Base-by-base conservation (phyloP, 2,888 invertebrate species). In the Lithophane ornitopus region DNA sequence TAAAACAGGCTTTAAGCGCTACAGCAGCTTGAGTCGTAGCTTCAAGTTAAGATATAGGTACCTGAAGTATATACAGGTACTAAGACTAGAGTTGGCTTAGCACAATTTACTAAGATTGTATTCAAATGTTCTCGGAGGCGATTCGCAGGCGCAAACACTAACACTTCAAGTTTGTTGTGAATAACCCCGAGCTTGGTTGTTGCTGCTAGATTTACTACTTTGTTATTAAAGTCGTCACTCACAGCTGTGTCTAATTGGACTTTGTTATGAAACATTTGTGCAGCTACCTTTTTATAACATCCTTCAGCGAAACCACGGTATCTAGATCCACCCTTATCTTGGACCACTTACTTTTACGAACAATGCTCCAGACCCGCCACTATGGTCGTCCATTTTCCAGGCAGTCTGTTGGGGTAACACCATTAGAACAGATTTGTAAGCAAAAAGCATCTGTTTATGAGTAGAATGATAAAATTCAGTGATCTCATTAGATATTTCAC, bases 241-340 rank as follows among this genome's bases (percentile, higher is more conserved):
- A 70, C 87, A 85, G 78, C 78, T 80, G 85, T 70, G 66, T 80
- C 74, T 80, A 86, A 85, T 84, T 86, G 58, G 28, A 76, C 44
- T 72, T 80, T 86, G 70, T 85, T 80, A 76, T 70, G 72, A 76
- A 77, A 74, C 71, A 67, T 72, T 74, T 59, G 65, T 52, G 69
- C 72, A 19, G 76, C 58, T 52, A 70, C 63, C 39, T 68, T 84
- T 82, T 86, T 86, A 86, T 58, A 74, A 74, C 80, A 77, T 77
- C 82, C 85, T 82, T 73, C 46, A 61, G 56, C 11, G 34, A 69
- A 83, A 74, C 19, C 71, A 22, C 65, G 39, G 52, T 58, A 61
- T 52, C 76, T 68, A 44, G 73, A 72, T 82, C 58, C 52, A 56
- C 58, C 58, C 82, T 72, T 81, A 73, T 73, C 70, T 76, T 39